A percentile compares a stretch with the other conserved stretches of the same genome.
These are phyloP conservation scores for Diceros bicornis DNA, from an alignment of 2,797 vertebrate species.

Conservation along the genomic window DNA sequence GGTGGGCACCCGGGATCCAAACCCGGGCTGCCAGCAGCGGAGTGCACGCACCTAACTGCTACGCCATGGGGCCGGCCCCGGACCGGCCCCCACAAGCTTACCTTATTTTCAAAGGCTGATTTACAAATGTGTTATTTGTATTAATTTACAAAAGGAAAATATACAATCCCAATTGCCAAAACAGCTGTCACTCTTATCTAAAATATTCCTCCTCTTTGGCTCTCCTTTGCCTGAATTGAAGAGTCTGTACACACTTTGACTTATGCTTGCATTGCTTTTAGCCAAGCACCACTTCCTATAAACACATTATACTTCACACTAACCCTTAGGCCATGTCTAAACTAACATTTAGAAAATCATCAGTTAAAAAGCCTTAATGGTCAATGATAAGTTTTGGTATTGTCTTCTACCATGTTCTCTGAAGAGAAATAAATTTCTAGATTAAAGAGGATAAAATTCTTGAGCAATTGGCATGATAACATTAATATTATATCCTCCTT, in stretches of 20 bases:
- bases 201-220: not conserved
- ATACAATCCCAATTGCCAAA: not conserved
- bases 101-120: not conserved
- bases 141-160: not conserved
- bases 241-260: not conserved
- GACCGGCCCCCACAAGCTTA: too few relatives aligned
- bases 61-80: too few relatives aligned
- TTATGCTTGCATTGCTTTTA: not conserved
- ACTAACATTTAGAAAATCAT: not conserved
- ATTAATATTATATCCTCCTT: not conserved
- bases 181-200: not conserved
- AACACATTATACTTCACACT: not conserved
- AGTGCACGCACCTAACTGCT: too few relatives aligned
- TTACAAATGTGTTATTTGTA: not conserved
- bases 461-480: not conserved
- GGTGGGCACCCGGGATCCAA: too few relatives aligned
- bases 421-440: constrained; percentile 26
- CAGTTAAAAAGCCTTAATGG: not conserved
- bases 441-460: not conserved
- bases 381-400: not conserved
- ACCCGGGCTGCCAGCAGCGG: too few relatives aligned
- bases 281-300: not conserved
- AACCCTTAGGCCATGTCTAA: not conserved
- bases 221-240: not conserved
- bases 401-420: not conserved